Evolutionary conservation across 2,888 invertebrate genomes (phyloP).

Genomic region (Diploptera punctata): DNA sequence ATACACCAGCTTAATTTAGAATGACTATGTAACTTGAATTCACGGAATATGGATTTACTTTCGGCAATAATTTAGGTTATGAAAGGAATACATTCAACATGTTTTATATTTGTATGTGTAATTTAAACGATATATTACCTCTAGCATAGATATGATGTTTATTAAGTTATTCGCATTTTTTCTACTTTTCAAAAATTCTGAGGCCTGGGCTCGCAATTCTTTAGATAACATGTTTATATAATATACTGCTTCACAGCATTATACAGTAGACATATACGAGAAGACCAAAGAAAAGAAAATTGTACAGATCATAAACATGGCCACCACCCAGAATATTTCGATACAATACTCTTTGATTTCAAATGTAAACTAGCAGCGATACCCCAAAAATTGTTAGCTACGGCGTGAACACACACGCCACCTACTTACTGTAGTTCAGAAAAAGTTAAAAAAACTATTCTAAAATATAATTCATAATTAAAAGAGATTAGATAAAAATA

Average conservation of each 20-base stretch:
- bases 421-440: too few species aligned
- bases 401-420: too few species aligned
- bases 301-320: too few species aligned
- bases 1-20: not conserved
- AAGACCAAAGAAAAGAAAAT: too few species aligned
- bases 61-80: not conserved
- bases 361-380: too few species aligned
- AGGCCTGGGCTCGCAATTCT: constrained; percentile 70
- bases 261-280: too few species aligned
- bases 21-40: not conserved
- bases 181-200: constrained; percentile 71
- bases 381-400: too few species aligned
- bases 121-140: constrained; percentile 56
- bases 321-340: too few species aligned
- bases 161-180: constrained; percentile 70
- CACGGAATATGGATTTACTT: not conserved
- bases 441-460: too few species aligned
- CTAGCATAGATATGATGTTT: constrained; percentile 72
- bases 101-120: not conserved
- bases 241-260: not conserved
- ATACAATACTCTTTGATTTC: too few species aligned
- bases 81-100: not conserved
- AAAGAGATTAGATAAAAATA: too few species aligned
- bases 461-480: too few species aligned
- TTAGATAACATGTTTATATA: constrained; percentile 50